These are phyloP conservation scores for Coelopa frigida DNA, from an alignment of 1,140 invertebrate genomes.

Conservation along the genomic window DNA sequence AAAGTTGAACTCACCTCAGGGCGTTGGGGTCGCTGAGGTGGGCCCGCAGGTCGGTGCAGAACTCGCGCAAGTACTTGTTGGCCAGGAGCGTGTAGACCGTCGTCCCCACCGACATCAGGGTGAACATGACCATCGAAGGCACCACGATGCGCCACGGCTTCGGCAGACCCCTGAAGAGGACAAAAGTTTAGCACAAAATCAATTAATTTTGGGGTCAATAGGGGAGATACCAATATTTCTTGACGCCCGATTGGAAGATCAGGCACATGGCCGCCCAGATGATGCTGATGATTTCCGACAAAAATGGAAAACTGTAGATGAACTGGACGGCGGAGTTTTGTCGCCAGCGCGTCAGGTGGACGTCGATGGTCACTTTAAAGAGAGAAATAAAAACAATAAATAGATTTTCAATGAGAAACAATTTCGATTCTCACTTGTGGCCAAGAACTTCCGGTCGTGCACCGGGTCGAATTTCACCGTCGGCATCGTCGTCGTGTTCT, in stretches of 20 bases:
- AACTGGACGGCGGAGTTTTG: constrained; percentile 28
- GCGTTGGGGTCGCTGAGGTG: constrained; percentile 24
- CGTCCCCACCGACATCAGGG: constrained; percentile 31
- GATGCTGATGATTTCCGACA: constrained; percentile 37
- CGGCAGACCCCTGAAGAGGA: constrained; percentile 27
- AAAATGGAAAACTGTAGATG: constrained; percentile 32
- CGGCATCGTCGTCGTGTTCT: constrained; percentile 7
- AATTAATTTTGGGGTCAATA: background rate
- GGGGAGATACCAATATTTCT: constrained; percentile 24
- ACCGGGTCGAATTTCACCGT: constrained; percentile 23
- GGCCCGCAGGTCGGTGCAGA: constrained; percentile 25
- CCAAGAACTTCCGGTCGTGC: constrained; percentile 30
- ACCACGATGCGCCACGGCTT: constrained; percentile 42
- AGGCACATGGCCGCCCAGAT: constrained; percentile 41
- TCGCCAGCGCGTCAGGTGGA: constrained; percentile 28
- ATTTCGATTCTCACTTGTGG: constrained; percentile 21
- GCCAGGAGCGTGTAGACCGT: constrained; percentile 30
- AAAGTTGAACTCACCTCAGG: constrained; percentile 18
- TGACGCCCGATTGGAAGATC: constrained; percentile 36
- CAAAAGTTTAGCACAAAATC: background rate
- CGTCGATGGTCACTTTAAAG: constrained; percentile 26
- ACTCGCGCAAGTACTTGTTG: constrained; percentile 24
- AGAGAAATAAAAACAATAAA: background rate
- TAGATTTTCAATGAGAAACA: background rate
- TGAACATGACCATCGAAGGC: constrained; percentile 36